Evolutionary conservation across 2,797 vertebrate species (phyloP).

Genomic region (Spinus pinus): DNA sequence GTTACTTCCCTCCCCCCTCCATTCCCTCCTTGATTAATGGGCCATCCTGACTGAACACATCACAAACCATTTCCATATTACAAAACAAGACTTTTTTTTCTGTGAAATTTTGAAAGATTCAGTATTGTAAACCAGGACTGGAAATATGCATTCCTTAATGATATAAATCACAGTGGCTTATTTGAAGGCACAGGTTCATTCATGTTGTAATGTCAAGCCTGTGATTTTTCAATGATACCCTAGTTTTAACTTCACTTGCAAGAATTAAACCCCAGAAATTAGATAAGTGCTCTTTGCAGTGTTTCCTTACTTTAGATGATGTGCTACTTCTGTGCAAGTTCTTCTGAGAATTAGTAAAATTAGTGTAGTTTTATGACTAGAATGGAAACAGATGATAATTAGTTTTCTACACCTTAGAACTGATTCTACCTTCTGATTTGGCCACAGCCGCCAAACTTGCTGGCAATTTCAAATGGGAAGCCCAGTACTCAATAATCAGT

Average conservation of each 20-base stretch:
- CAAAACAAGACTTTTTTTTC: not conserved
- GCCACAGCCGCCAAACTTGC: not conserved
- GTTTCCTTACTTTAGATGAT: not conserved
- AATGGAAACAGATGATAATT: not conserved
- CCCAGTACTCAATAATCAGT: not conserved
- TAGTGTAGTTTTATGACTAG: not conserved
- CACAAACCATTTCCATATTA: not conserved
- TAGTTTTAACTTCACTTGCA: not conserved
- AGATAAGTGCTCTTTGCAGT: not conserved
- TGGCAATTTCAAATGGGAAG: not conserved
- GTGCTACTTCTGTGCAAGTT: not conserved
- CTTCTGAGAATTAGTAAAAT: not conserved
- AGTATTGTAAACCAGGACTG: not conserved
- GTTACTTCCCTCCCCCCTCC: too few species aligned
- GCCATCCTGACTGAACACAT: not conserved
- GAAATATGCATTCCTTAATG: not conserved
- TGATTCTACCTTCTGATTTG: not conserved
- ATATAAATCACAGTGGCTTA: not conserved
- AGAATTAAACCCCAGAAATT: not conserved
- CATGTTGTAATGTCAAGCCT: not conserved
- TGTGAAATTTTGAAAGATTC: not conserved
- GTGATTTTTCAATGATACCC: not conserved
- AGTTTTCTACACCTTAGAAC: not conserved
- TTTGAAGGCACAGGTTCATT: not conserved
- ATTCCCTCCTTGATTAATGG: fast-evolving